These are phyloP conservation scores for Acanthosoma haemorrhoidale DNA, from an alignment of 2,888 invertebrate species.

Conservation along the genomic window DNA sequence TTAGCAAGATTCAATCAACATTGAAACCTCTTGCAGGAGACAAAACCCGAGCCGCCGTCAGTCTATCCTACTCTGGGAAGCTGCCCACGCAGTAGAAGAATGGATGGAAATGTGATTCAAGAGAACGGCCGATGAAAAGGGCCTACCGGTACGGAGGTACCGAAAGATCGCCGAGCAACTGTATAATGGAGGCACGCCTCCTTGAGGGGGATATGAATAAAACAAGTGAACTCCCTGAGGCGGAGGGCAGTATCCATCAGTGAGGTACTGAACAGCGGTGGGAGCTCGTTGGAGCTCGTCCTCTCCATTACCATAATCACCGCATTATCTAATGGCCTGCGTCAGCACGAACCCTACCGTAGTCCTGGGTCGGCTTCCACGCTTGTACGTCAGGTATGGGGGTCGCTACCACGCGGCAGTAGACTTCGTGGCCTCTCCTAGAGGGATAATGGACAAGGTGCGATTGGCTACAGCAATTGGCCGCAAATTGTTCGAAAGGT, in stretches of 20 bases:
- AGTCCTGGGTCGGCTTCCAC: background rate
- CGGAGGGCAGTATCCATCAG: background rate
- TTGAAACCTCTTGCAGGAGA: too few relatives aligned
- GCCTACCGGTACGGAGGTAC: background rate
- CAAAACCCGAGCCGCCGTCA: too few relatives aligned
- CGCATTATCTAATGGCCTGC: background rate
- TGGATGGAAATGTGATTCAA: conserved; percentile 6
- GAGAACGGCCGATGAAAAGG: background rate
- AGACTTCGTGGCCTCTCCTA: too few relatives aligned
- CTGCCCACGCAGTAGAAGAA: background rate
- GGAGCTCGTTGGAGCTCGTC: too few relatives aligned
- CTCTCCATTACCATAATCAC: background rate
- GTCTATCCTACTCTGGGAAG: background rate
- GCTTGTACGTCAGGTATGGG: too few relatives aligned
- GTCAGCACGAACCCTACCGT: too few relatives aligned
- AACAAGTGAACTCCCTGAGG: background rate
- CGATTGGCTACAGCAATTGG: too few relatives aligned
- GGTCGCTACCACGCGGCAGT: too few relatives aligned
- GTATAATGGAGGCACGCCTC: background rate
- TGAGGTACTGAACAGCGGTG: background rate
- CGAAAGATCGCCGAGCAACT: background rate
- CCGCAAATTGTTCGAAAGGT: too few relatives aligned
- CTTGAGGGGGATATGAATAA: background rate
- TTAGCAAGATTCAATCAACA: too few relatives aligned
- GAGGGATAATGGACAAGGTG: too few relatives aligned